These are phyloP conservation scores for Chrysotoxum bicinctum DNA, from an alignment of 2,888 invertebrate species.

Conservation along the genomic window DNA sequence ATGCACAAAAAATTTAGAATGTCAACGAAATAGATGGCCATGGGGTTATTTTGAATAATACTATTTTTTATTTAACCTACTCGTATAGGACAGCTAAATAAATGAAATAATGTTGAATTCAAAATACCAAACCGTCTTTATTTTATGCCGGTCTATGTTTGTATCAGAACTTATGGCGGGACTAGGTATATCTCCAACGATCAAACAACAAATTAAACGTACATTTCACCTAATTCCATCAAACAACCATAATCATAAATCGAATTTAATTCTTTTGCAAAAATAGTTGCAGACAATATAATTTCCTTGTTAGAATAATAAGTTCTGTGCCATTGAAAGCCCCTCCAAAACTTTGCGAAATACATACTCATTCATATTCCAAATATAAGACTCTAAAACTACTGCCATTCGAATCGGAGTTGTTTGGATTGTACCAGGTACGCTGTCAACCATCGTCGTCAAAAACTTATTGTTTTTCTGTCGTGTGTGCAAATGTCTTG, in stretches of 20 bases:
- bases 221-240: conserved; percentile 14
- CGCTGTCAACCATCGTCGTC: conserved; percentile 37
- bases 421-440: conserved; percentile 60
- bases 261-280: conserved; percentile 1
- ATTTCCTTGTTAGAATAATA: conserved; percentile 25
- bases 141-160: too few relatives aligned
- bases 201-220: conserved; percentile 18
- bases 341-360: neutral
- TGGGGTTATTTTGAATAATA: too few relatives aligned
- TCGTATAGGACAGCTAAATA: too few relatives aligned
- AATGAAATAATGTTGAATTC: too few relatives aligned
- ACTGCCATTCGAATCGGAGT: conserved; percentile 17
- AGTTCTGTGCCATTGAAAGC: neutral
- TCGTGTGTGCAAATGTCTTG: conserved; percentile 37
- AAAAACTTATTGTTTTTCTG: neutral
- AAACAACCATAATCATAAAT: conserved; percentile 42
- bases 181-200: neutral
- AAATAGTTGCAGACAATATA: conserved; percentile 1
- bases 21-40: too few relatives aligned
- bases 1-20: too few relatives aligned
- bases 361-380: neutral
- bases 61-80: too few relatives aligned
- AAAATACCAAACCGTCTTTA: too few relatives aligned
- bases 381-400: conserved; percentile 13
- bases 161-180: too few relatives aligned